A percentile compares a stretch with the other conserved stretches of the same genome.
Evolutionary conservation across 1,140 invertebrate species (phyloP).

Genomic region (Marisa cornuarietis): DNA sequence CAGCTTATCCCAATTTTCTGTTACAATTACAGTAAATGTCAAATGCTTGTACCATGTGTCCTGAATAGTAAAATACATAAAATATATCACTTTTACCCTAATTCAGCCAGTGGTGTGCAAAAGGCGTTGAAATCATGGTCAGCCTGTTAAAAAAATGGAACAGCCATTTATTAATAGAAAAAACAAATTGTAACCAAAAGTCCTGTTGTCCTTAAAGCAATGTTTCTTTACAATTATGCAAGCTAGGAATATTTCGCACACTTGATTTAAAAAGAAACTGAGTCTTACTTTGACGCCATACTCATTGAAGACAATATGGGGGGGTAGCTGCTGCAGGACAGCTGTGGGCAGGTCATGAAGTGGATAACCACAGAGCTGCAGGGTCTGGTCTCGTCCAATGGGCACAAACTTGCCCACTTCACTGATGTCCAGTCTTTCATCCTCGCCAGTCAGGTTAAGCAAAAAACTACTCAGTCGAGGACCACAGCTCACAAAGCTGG

Average conservation of each 20-base stretch:
- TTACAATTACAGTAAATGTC: too few relatives aligned
- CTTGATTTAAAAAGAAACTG: not conserved
- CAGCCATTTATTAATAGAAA: not conserved
- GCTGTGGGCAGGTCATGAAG: conserved; percentile 50
- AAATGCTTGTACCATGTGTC: too few relatives aligned
- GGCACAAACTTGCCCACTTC: conserved; percentile 68
- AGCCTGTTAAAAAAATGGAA: conserved; percentile 67
- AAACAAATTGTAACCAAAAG: not conserved
- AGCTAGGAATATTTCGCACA: not conserved
- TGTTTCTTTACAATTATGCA: not conserved
- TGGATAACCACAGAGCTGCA: conserved; percentile 70
- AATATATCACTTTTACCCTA: conserved; percentile 48
- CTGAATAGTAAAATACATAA: too few relatives aligned
- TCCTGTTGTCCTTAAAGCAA: not conserved
- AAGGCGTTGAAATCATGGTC: conserved; percentile 75
- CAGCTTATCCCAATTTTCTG: too few relatives aligned
- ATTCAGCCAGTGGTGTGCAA: conserved; percentile 66
- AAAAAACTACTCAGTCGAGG: conserved; percentile 72
- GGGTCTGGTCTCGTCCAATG: conserved; percentile 68
- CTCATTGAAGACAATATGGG: conserved; percentile 73
- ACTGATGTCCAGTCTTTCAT: conserved; percentile 61
- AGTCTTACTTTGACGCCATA: conserved; percentile 73
- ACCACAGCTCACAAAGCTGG: conserved; percentile 72
- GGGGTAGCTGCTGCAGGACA: conserved; percentile 66
- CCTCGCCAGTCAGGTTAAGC: conserved; percentile 64